Evolutionary conservation across 2,113 vertebrate genomes (phyloP).

Genomic region (Chloebia gouldiae): DNA sequence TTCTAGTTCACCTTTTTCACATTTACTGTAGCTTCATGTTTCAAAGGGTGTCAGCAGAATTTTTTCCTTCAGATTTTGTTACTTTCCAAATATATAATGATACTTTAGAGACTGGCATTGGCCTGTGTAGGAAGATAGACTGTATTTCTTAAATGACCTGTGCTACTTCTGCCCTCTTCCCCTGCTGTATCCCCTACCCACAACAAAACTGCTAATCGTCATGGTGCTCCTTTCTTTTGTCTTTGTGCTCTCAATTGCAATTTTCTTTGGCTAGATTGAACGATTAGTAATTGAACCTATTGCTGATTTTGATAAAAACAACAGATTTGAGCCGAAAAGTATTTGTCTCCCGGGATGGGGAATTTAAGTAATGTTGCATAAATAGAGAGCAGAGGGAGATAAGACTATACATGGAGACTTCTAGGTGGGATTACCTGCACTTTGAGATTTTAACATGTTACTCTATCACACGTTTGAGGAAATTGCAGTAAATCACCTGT

Average conservation of each 20-base stretch:
- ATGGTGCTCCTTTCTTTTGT: neutral
- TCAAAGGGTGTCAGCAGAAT: accelerated
- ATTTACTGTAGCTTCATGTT: neutral
- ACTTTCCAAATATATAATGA: neutral
- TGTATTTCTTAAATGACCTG: neutral
- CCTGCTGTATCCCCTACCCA: accelerated
- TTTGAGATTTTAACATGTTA: neutral
- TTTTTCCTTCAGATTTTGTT: neutral
- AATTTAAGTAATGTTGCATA: neutral
- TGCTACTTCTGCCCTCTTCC: neutral
- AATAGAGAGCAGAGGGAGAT: neutral
- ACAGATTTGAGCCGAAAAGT: neutral
- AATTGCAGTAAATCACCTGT: neutral
- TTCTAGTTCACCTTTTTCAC: neutral
- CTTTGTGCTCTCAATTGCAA: neutral
- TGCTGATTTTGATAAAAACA: neutral
- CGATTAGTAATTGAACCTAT: neutral
- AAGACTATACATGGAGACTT: neutral
- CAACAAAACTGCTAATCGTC: neutral
- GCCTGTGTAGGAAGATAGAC: neutral
- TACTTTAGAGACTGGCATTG: neutral
- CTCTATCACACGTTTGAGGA: neutral
- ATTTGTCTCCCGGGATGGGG: neutral
- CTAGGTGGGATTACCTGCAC: neutral
- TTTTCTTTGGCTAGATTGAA: neutral